Base-by-base conservation (phyloP, 2,888 invertebrate species). In the Cenopis cana region DNA sequence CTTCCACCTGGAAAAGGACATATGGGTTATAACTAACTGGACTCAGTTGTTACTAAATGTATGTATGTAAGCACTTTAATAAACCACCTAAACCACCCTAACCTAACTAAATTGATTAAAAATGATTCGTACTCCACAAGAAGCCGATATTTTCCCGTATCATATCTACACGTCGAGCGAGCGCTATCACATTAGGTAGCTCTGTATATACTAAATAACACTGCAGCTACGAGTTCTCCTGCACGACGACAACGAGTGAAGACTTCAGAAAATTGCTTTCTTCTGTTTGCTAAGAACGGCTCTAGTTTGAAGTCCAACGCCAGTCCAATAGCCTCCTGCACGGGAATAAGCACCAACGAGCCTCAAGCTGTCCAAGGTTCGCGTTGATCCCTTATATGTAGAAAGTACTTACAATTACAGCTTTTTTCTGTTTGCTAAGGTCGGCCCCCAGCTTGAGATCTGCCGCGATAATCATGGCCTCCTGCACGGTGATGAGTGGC, bases 381-480 rank as follows among this genome's bases (percentile, higher is more conserved):
- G 1, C 24, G 1, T 24, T 24, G 24, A 4, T 24, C 24, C 24
- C 24, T 24, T 24, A 24, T 41, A 14, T 14, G 41, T 14, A 9
- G 14, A 3, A 2, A 10, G 10, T n/a, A 93, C 96, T 94, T 87
- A 98, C 98, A 82, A 96, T 94, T 75, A 95, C 94, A 50, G 93
- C 83, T 89, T 98, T 98, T 77, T 96, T 95, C 2, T 89, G 84
- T 56, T 88, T 84, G 0, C 94, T 88, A 65, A 97, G 89, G 14
- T 94, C 94, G 66, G 94, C 93, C 11, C 97, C 96, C 6, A 99
- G 95, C 87, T 99, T 99, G 61, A 99, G 93, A 83, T 98, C 97
- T 0, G 98, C 98, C 0, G 98, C 98, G 76, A 98, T 95, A 78
- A 94, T 93, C 97, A 99, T 98, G 9, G 97, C 95, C 85, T 99